phyloP scores from a whole-genome alignment of 2,888 invertebrate genomes.

The Noctua fimbriata region DNA sequence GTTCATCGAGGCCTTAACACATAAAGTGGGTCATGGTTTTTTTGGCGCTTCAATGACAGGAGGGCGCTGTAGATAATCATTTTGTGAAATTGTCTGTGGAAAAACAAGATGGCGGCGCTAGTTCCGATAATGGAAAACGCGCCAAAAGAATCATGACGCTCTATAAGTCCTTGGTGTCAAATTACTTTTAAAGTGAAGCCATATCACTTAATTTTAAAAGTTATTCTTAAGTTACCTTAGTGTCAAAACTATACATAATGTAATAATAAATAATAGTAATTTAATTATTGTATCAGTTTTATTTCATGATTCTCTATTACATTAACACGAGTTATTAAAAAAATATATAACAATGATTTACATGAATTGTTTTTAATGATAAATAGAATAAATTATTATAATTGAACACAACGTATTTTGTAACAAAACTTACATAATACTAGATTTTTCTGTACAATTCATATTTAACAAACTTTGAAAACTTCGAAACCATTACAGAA shows the following conservation, averaged over 20 bases:
- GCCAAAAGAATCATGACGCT: background rate
- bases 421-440: slow-evolving; percentile 57
- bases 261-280: slow-evolving; percentile 73
- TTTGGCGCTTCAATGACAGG: background rate
- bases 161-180: slow-evolving; percentile 63
- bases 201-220: slow-evolving; percentile 85
- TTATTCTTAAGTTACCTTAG: slow-evolving; percentile 86
- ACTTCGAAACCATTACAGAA: background rate
- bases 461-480: slow-evolving; percentile 35
- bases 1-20: slow-evolving; percentile 36
- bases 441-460: slow-evolving; percentile 62
- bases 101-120: background rate
- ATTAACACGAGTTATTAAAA: slow-evolving; percentile 46
- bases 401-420: slow-evolving; percentile 64
- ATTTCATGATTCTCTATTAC: slow-evolving; percentile 71
- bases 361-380: slow-evolving; percentile 56
- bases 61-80: background rate
- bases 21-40: background rate
- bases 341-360: slow-evolving; percentile 65
- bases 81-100: background rate
- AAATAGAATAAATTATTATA: slow-evolving; percentile 63
- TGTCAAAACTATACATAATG: slow-evolving; percentile 72
- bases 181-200: slow-evolving; percentile 82
- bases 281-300: slow-evolving; percentile 76
- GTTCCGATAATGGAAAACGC: background rate